phyloP scores from a whole-genome alignment of 2,888 invertebrate species.

The Cepaea hortensis region DNA sequence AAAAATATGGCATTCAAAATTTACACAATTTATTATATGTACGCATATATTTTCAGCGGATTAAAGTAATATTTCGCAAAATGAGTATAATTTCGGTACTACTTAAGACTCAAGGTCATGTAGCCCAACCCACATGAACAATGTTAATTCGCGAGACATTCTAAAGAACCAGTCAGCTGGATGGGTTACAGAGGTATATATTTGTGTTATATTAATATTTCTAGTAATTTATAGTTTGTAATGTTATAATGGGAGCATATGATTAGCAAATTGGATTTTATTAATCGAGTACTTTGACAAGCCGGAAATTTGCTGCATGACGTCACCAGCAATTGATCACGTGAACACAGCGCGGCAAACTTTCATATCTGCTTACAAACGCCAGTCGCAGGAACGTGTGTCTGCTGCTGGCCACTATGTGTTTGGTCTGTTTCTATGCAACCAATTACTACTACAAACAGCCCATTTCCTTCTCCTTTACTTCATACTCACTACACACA shows the following conservation, averaged over 20 bases:
- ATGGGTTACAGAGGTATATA: conserved; percentile 20
- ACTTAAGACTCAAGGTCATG: conserved; percentile 39
- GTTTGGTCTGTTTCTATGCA: too few species aligned
- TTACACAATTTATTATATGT: not conserved
- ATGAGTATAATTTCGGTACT: conserved; percentile 5
- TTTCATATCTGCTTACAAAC: not conserved
- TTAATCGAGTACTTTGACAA: not conserved
- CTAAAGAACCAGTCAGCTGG: too few species aligned
- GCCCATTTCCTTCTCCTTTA: too few species aligned
- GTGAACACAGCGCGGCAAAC: conserved; percentile 18
- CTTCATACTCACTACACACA: too few species aligned
- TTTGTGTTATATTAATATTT: too few species aligned
- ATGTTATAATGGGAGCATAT: not conserved
- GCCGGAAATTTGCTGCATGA: not conserved
- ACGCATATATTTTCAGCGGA: not conserved
- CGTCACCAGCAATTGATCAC: not conserved
- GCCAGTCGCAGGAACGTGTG: too few species aligned
- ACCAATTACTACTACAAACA: too few species aligned
- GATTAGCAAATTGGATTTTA: not conserved
- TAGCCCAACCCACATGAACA: conserved; percentile 29
- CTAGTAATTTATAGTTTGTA: not conserved
- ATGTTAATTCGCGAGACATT: not conserved
- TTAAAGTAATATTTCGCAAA: not conserved
- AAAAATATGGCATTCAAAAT: conserved; percentile 3
- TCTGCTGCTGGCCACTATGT: too few species aligned